Conservation (phyloP, 2,113 vertebrate genomes). For the Myotis lucifugus region DNA sequence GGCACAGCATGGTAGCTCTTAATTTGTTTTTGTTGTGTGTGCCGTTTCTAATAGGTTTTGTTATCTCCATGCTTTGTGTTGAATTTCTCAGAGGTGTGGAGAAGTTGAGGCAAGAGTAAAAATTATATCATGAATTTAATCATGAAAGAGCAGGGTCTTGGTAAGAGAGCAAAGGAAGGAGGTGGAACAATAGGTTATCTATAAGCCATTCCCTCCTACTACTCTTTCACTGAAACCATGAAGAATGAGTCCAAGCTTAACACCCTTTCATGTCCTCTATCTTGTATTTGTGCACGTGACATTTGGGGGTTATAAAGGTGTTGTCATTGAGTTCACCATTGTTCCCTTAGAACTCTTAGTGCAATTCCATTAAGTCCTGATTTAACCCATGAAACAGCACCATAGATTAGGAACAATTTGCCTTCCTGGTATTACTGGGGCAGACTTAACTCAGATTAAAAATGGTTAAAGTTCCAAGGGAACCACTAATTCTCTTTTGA, state of each 20-base stretch:
- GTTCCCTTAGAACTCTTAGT: neutral
- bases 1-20: neutral
- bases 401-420: neutral
- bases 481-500: conserved; percentile 64
- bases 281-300: neutral
- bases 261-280: neutral
- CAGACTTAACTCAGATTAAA: conserved; percentile 69
- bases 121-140: neutral
- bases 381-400: conserved; percentile 44
- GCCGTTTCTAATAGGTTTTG: neutral
- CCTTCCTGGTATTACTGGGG: conserved; percentile 48
- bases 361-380: neutral
- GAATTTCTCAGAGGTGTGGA: neutral
- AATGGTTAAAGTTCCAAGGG: conserved; percentile 62
- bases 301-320: neutral
- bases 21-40: neutral
- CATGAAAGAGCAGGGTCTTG: neutral
- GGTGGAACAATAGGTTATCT: neutral
- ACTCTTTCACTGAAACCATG: neutral
- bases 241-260: neutral
- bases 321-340: neutral
- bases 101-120: neutral
- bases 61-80: neutral
- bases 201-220: neutral
- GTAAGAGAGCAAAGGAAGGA: neutral